A percentile compares a stretch with the other conserved stretches of the same genome.
Evolutionary conservation across 2,888 invertebrate genomes (phyloP).

Genomic region (Rhogogaster chlorosoma): DNA sequence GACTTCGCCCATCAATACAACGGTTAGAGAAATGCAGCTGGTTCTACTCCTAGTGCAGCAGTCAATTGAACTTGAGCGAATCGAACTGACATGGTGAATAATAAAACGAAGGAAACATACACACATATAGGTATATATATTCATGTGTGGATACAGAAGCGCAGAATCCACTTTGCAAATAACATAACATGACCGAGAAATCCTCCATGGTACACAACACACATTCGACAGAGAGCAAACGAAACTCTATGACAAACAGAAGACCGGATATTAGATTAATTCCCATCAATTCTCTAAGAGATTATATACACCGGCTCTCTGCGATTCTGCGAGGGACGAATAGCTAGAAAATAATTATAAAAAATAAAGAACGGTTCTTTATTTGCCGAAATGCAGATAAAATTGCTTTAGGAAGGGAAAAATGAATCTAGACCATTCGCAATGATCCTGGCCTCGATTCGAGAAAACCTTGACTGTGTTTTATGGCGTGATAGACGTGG

Average conservation of each 20-base stretch:
- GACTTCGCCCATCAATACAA: constrained; percentile 36
- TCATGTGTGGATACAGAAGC: background rate
- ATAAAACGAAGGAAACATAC: background rate
- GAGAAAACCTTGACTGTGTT: background rate
- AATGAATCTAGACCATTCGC: background rate
- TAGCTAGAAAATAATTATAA: too few relatives aligned
- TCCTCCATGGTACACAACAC: background rate
- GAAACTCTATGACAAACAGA: background rate
- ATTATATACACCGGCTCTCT: background rate
- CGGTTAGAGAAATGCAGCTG: constrained; percentile 2
- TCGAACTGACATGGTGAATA: background rate
- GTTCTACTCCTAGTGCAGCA: background rate
- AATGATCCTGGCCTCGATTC: constrained; percentile 5
- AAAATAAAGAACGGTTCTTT: too few relatives aligned
- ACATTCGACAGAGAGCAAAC: background rate
- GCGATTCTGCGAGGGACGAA: too few relatives aligned
- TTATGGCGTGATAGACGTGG: background rate
- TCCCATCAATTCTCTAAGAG: constrained; percentile 65
- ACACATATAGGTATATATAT: background rate
- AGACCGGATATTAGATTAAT: constrained; percentile 73
- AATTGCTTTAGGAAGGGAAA: background rate
- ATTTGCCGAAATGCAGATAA: too few relatives aligned
- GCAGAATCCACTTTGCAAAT: background rate
- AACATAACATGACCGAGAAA: background rate
- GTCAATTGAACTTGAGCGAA: background rate